phyloP scores from a whole-genome alignment of 2,888 invertebrate species.

The Lottia scabra region DNA sequence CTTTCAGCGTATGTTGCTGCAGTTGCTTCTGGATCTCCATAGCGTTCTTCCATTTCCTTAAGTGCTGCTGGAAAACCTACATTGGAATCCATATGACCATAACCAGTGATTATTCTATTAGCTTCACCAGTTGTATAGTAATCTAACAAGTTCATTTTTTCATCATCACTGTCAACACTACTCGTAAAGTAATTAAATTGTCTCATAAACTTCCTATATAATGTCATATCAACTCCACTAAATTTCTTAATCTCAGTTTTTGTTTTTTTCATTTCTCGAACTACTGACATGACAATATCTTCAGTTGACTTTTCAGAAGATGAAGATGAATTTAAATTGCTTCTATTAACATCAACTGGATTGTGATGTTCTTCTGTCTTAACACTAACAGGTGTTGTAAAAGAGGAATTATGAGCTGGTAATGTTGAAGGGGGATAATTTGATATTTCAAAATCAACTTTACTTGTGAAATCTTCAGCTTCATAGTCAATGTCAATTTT shows the following conservation, averaged over 20 bases:
- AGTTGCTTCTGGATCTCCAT: slow-evolving; percentile 7
- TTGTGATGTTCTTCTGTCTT: background rate
- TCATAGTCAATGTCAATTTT: too few species aligned
- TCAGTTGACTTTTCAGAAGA: background rate
- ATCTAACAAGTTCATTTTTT: slow-evolving; percentile 5
- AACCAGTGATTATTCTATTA: background rate
- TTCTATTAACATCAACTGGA: background rate
- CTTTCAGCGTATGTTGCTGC: slow-evolving; percentile 3
- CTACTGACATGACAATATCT: background rate
- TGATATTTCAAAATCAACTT: too few species aligned
- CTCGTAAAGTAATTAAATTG: background rate
- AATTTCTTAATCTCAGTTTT: slow-evolving; percentile 1
- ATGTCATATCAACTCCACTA: background rate
- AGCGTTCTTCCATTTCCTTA: slow-evolving; percentile 8
- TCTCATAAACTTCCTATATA: background rate
- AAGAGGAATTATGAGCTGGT: too few species aligned
- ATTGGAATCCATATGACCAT: background rate
- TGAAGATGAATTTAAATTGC: too few species aligned
- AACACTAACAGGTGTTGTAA: too few species aligned
- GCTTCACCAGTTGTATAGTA: background rate
- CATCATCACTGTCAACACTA: background rate
- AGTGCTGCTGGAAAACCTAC: background rate
- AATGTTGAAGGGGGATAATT: too few species aligned
- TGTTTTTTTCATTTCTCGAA: background rate
- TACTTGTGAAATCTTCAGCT: too few species aligned